Evolutionary conservation across 2,113 vertebrate genomes (phyloP), one percentile per base, ranked within the genome.

Genomic region (Microcebus griseorufus): DNA sequence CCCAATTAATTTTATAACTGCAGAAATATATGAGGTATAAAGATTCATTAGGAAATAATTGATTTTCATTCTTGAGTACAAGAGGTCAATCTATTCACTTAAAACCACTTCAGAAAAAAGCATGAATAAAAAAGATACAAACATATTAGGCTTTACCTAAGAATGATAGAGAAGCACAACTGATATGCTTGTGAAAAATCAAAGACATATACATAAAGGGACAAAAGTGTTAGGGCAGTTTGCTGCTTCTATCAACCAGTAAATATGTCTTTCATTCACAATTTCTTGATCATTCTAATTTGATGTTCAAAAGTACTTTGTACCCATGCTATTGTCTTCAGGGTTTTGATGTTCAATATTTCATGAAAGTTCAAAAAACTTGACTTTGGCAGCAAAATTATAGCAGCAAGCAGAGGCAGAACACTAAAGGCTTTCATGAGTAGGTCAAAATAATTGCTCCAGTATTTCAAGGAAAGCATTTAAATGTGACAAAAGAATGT

Each of bases 1-100:
- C 3, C 3, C 23, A 81, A 48, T 89, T 88, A 93, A 42, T 69
- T 98, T 67, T 95, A 1, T 83, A 96, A 88, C 37, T 91, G 39
- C 8, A 78, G 60, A 91, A 95, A 45, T 94, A 48, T 37, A 5
- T 89, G 2, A 90, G 18, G 22, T 73, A 39, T 53, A 75, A 80
- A 14, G 32, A 96, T 70, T 86, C 22, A 79, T n/a, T 81, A 73
- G 78, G 88, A 80, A 48, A 81, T 82, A 45, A 91, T 84, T 29
- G 1, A 55, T 64, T 69, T 80, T 75, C 81, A 82, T 89, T 93
- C 20, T 72, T 88, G 8, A 84, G 6, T 51, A 51, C 39, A 87
- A 85, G 32, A 89, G 32, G 5, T 79, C 23, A 42, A 93, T 42
- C 23, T 48, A 62, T 18, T 60, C 27, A 84, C 14, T 87, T 82